Evolutionary conservation across 2,113 vertebrate species (phyloP).

Genomic region (mouse (Mus musculus)): GRCm39 chr8:105965001-105965500

Average conservation of each 20-base stretch:
- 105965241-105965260: not conserved
- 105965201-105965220: not conserved
- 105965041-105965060: slow-evolving; percentile 92
- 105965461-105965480: slow-evolving; percentile 9
- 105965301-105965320: not conserved
- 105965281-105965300: not conserved
- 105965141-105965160: not conserved
- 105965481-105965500: not conserved
- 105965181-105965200: not conserved
- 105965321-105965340: not conserved
- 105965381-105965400: not conserved
- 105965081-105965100: slow-evolving; percentile 99
- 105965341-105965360: slow-evolving; percentile 26
- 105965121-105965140: slow-evolving; percentile 21
- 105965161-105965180: slow-evolving; percentile 29
- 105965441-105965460: not conserved
- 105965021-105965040: slow-evolving; percentile 51
- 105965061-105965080: slow-evolving; percentile 99
- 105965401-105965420: not conserved
- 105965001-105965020: not conserved
- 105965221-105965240: slow-evolving; percentile 17
- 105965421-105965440: slow-evolving; percentile 28
- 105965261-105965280: not conserved
- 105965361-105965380: not conserved
- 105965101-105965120: slow-evolving; percentile 83